Conservation (phyloP, 2,797 vertebrate species). For the Scyliorhinus canicula region DNA sequence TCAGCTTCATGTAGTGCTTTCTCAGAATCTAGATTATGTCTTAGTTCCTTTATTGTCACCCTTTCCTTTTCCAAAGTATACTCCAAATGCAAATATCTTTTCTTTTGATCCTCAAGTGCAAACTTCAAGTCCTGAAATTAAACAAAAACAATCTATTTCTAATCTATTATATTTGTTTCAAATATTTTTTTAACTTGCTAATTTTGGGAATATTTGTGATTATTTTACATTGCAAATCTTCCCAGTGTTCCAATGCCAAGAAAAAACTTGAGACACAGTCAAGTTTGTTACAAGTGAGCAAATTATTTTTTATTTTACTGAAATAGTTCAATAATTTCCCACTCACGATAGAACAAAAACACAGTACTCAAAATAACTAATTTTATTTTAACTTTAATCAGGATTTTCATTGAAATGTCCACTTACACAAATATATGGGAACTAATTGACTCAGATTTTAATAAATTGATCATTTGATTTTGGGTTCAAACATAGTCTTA, state of each 20-base stretch:
- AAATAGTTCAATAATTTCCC: not conserved
- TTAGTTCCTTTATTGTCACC: conserved; percentile 61
- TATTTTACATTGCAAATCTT: not conserved
- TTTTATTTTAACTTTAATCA: not conserved
- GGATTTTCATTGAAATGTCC: not conserved
- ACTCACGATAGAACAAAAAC: not conserved
- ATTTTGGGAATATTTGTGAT: not conserved
- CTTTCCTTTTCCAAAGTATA: conserved; percentile 70
- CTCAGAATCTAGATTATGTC: conserved; percentile 59
- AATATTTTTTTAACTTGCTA: not conserved
- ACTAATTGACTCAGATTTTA: not conserved
- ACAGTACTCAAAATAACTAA: not conserved
- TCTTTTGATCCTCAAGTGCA: conserved; percentile 70
- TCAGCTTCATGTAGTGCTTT: conserved; percentile 57
- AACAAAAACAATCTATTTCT: conserved; percentile 40
- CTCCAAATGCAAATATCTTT: conserved; percentile 59
- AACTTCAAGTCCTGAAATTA: conserved; percentile 75
- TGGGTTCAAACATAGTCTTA: not conserved
- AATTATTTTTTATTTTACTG: not conserved
- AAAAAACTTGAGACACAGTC: not conserved
- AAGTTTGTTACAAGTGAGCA: not conserved
- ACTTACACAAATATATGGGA: not conserved
- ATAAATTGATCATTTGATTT: not conserved
- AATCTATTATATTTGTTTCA: not conserved
- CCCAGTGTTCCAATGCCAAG: too few species aligned